Evolutionary conservation across 2,797 vertebrate species (phyloP).

Genomic region (Bradypus variegatus): DNA sequence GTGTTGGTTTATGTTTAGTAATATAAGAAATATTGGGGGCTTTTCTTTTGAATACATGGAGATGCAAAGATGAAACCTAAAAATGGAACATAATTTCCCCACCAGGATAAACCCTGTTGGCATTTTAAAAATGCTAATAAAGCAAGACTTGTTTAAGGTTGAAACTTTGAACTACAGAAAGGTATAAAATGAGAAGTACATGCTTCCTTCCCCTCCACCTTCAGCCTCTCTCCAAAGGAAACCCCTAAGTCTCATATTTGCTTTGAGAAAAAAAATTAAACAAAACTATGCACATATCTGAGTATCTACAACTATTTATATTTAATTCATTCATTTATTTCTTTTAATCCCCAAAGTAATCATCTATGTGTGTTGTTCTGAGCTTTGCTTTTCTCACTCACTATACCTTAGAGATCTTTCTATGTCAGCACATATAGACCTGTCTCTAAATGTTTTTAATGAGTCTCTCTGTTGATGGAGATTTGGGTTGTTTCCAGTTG

Average conservation of each 20-base stretch:
- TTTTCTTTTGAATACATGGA: background rate
- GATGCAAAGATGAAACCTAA: slow-evolving; percentile 19
- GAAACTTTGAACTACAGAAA: background rate
- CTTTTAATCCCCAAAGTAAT: slow-evolving; percentile 7
- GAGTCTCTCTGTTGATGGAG: background rate
- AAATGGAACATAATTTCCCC: background rate
- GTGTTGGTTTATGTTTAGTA: slow-evolving; percentile 2
- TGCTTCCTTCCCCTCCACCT: background rate
- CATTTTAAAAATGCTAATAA: background rate
- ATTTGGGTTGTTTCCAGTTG: background rate
- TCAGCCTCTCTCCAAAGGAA: background rate
- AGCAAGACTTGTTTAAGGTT: background rate
- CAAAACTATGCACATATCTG: background rate
- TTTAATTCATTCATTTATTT: background rate
- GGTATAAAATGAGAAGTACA: background rate
- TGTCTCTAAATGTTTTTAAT: background rate
- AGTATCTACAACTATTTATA: background rate
- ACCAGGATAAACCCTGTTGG: background rate
- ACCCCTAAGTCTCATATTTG: background rate
- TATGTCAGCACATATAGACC: background rate
- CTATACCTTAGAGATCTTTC: background rate
- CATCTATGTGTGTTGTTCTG: background rate
- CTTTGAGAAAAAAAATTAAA: background rate
- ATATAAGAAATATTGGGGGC: background rate
- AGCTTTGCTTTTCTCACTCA: background rate